These are phyloP conservation scores for Geococcyx californianus DNA, from an alignment of 2,113 vertebrate genomes.

Conservation along the genomic window DNA sequence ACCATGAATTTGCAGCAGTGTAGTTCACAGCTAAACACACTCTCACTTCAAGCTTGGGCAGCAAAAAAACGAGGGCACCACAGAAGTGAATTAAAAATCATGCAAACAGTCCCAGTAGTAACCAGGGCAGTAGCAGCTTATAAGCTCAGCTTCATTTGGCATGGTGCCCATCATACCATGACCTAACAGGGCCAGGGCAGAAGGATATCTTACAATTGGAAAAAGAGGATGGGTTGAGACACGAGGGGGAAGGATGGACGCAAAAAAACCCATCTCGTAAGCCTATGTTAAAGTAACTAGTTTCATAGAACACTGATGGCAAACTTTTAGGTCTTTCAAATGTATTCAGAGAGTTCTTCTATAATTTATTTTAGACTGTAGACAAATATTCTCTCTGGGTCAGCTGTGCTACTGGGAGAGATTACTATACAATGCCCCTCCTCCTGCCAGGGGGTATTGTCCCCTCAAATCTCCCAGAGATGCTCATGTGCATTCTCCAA, in stretches of 20 bases:
- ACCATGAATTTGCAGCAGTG: conserved; percentile 21
- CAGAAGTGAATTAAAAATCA: conserved; percentile 53
- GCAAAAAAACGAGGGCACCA: conserved; percentile 42
- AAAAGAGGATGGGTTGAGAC: neutral
- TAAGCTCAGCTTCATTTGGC: conserved; percentile 57
- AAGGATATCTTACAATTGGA: neutral
- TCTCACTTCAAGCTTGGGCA: neutral
- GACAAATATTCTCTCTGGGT: neutral
- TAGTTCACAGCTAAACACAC: conserved; percentile 22
- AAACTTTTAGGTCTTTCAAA: conserved; percentile 1
- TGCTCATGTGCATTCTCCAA: neutral
- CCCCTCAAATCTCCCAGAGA: conserved; percentile 26
- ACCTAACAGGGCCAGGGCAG: neutral
- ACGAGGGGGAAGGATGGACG: neutral
- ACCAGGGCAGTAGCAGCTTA: conserved; percentile 62
- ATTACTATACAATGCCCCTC: neutral
- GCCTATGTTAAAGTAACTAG: neutral
- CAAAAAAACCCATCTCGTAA: neutral
- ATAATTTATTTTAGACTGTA: neutral
- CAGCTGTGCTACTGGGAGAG: neutral
- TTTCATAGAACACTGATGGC: neutral
- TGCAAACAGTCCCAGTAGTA: conserved; percentile 4
- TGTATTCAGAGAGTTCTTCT: neutral
- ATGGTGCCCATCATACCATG: conserved; percentile 14
- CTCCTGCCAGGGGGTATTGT: neutral